Evolutionary conservation across 2,888 invertebrate genomes (phyloP), one percentile per base, ranked within the genome.

Genomic region (Sphaeridia pumilis): DNA sequence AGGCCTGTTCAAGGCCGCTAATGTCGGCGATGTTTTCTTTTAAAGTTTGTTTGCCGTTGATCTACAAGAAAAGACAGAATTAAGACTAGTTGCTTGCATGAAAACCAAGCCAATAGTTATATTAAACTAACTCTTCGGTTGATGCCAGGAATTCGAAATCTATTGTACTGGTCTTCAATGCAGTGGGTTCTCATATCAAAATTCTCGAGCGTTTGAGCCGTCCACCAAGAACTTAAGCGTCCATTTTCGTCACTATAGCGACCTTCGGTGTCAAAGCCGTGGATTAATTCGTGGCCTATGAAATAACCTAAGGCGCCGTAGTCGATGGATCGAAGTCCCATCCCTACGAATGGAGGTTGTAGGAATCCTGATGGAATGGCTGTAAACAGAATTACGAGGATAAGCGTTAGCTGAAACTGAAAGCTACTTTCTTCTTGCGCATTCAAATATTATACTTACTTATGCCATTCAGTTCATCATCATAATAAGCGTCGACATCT

Each of bases 271-370:
- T 89, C 88, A 67, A 89, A 89, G 0, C 88, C 90, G 66, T 90
- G 90, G 1, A 89, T 90, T 57, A 90, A 82, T 70, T 92, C 90
- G 68, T 92, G 92, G 12, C 86, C 90, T 65, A 92, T 90, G 14
- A 92, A 90, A 38, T 88, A 88, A 3, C 92, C 92, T 54, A 92
- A 87, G 3, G 87, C 88, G 0, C 88, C 89, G 66, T 84, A 89
- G 71, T 88, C 89, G 5, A 89, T 72, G 1, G 61, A 35, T 24
- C 50, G 31, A 12, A 61, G 44, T 14, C 87, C 87, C 69, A 87
- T 76, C 70, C 84, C 79, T 70, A 85, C 87, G 72, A 87, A 84
- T 24, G 87, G 87, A 71, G 82, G 81, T 69, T 86, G 85, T 60
- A 87, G 74, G 70, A 88, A 87, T 61, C 84, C 87, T 69, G 83